Evolutionary conservation across 92 coral and sea anemone genomes (phyloP).

Genomic region (Ricordea florida): DNA sequence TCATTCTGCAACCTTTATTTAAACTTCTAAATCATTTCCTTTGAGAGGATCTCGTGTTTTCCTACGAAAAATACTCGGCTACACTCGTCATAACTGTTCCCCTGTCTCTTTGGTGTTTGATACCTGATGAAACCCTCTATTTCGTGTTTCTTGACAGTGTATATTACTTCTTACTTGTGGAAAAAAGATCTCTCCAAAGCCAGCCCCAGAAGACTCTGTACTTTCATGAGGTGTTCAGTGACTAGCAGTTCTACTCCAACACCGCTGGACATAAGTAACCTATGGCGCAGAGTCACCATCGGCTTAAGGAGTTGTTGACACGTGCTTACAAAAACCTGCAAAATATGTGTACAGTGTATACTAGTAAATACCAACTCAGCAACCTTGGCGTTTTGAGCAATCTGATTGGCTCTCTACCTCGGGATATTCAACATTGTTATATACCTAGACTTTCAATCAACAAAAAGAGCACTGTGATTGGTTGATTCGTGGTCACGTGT

Average conservation of each 20-base stretch:
- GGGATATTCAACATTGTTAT: too few species aligned
- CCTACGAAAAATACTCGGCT: too few species aligned
- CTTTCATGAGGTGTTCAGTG: not conserved
- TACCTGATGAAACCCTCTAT: not conserved
- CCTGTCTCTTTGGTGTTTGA: not conserved
- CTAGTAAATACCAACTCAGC: too few species aligned
- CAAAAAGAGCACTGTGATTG: too few species aligned
- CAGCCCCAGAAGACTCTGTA: not conserved
- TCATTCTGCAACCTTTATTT: too few species aligned
- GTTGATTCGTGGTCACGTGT: too few species aligned
- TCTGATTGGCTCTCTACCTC: too few species aligned
- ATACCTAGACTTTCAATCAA: too few species aligned
- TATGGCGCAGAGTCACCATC: constrained; percentile 21
- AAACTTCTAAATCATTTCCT: too few species aligned
- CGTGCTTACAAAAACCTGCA: constrained; percentile 64
- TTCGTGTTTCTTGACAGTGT: not conserved
- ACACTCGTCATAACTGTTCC: not conserved
- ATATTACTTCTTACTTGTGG: constrained; percentile 1
- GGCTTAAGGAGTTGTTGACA: constrained; percentile 73
- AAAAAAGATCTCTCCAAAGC: constrained; percentile 9
- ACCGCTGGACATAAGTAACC: not conserved
- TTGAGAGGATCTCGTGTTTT: too few species aligned
- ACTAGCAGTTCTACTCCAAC: not conserved
- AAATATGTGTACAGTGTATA: too few species aligned
- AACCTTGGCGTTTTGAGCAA: too few species aligned